Evolutionary conservation across 2,113 vertebrate species (phyloP).

Genomic region (Pogonocichla stellata): DNA sequence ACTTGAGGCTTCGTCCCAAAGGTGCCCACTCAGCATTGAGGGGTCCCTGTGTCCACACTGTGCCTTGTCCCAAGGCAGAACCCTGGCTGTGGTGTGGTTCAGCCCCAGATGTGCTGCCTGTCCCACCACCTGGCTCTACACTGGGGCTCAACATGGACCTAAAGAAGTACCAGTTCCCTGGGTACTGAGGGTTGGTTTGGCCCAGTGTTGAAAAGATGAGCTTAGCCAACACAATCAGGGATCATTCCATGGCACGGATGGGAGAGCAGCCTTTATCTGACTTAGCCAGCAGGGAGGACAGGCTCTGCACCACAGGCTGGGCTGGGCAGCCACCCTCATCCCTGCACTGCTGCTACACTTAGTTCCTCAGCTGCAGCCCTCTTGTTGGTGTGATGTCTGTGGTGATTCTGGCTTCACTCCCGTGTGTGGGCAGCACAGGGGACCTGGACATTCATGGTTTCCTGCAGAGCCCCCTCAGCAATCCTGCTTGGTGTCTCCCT

Average conservation of each 20-base stretch:
- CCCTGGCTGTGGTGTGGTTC: neutral
- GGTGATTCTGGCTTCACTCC: neutral
- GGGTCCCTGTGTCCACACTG: neutral
- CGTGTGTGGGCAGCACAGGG: neutral
- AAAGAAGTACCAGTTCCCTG: neutral
- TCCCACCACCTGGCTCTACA: neutral
- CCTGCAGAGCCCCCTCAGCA: fast-evolving
- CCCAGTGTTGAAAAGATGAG: neutral
- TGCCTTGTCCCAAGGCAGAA: neutral
- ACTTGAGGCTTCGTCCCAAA: neutral
- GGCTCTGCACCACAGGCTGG: neutral
- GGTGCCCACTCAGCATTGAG: neutral
- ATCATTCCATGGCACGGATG: fast-evolving
- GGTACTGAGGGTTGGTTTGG: neutral
- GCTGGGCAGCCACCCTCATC: fast-evolving
- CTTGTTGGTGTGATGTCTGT: neutral
- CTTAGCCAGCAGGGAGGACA: neutral
- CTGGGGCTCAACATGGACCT: neutral
- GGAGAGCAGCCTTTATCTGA: neutral
- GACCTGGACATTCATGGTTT: neutral
- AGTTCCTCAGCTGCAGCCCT: neutral
- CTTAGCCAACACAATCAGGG: fast-evolving
- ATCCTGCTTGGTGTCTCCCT: neutral
- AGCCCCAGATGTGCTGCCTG: neutral
- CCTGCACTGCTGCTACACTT: neutral